Evolutionary conservation across 2,113 vertebrate species (phyloP).

Genomic region (Callospermophilus lateralis): DNA sequence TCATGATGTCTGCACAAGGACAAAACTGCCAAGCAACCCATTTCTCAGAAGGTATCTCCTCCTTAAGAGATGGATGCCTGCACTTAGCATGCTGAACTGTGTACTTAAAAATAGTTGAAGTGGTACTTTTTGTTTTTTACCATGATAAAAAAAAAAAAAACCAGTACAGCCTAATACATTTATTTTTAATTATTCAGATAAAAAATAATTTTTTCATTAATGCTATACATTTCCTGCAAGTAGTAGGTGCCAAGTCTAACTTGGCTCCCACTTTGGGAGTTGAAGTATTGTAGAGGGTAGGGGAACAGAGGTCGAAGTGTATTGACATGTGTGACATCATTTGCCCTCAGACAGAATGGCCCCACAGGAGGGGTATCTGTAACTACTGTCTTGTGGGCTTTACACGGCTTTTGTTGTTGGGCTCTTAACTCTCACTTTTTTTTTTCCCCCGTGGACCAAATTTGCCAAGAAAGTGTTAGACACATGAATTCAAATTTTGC

Average conservation of each 20-base stretch:
- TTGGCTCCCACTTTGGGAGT: neutral
- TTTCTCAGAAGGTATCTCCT: neutral
- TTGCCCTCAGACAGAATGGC: neutral
- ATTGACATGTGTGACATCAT: too few species aligned
- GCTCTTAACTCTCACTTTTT: neutral
- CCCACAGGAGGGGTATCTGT: neutral
- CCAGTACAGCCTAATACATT: neutral
- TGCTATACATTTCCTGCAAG: neutral
- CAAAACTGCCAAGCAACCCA: too few species aligned
- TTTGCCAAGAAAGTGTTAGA: neutral
- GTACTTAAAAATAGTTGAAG: neutral
- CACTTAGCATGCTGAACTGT: neutral
- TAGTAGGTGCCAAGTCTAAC: neutral
- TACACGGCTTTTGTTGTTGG: neutral
- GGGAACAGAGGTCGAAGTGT: neutral
- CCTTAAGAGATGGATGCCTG: too few species aligned
- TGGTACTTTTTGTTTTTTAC: neutral
- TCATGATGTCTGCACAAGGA: neutral
- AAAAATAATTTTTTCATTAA: constrained; percentile 44
- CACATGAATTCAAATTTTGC: neutral
- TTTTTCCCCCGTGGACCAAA: neutral
- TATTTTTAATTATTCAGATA: constrained; percentile 51
- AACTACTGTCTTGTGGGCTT: neutral
- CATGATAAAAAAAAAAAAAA: neutral
- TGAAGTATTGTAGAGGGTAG: neutral